A percentile compares a stretch with the other conserved stretches of the same genome.
These are phyloP conservation scores for Phortica magna DNA, from an alignment of 2,888 invertebrate species.

Conservation along the genomic window DNA sequence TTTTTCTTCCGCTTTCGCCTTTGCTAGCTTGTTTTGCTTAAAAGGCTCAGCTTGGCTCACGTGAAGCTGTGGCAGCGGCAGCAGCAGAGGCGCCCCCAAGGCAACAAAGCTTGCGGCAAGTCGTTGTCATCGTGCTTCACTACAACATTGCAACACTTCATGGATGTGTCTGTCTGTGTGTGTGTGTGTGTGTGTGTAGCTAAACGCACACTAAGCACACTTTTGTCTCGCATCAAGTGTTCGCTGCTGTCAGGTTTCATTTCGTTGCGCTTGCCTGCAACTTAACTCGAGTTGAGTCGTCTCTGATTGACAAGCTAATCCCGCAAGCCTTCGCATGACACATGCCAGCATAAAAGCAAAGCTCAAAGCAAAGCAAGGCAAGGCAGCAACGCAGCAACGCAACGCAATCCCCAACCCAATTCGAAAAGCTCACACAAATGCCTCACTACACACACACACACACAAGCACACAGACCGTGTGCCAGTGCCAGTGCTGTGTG, in stretches of 20 bases:
- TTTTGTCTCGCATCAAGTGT: constrained; percentile 25
- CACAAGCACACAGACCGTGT: background rate
- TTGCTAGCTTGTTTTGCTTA: too few species aligned
- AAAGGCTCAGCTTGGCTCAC: background rate
- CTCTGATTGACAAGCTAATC: constrained; percentile 27
- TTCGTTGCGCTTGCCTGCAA: background rate
- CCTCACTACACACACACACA: constrained; percentile 4
- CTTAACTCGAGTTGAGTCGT: background rate
- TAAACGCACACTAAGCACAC: constrained; percentile 9
- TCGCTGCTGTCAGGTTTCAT: background rate
- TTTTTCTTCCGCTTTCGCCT: background rate
- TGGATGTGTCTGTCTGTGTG: background rate
- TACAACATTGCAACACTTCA: constrained; percentile 12
- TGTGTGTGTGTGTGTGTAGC: constrained; percentile 2
- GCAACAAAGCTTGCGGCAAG: constrained; percentile 6
- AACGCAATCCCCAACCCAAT: background rate
- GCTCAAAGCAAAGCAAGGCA: background rate
- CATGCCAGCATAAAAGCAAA: constrained; percentile 2
- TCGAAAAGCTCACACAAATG: too few species aligned
- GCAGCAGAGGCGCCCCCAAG: background rate
- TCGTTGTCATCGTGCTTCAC: background rate
- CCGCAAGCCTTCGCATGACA: constrained; percentile 11
- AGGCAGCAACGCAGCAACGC: background rate
- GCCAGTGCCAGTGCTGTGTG: too few species aligned
- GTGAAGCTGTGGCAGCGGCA: too few species aligned